Base-by-base conservation (phyloP, 1,140 invertebrate genomes). In the Adoxophyes honmai region DNA sequence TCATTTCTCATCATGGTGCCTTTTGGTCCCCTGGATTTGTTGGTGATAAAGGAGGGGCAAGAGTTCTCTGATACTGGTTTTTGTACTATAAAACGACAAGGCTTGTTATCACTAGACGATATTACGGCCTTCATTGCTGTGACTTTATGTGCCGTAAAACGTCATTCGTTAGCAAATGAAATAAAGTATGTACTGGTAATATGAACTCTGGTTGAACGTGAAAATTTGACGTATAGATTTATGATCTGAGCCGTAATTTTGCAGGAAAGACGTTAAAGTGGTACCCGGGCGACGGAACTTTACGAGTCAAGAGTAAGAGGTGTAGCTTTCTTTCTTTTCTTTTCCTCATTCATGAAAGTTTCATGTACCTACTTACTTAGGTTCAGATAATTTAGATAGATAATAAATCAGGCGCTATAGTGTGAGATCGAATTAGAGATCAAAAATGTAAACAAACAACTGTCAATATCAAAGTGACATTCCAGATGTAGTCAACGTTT, bases 31-130 rank as follows among this genome's bases (percentile, higher is more conserved):
- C 55, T 8, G 33, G 13, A n/a, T 18, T 16, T 38, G 21, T 42
- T 18, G 9, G 15, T 15, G 33, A 14, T 13, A 8, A 34, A 54
- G 18, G 55, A 56, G 51, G 13, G 55, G 34, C 34, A 35, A n/a
- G 34, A 59, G 35, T 61, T 59, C 34, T 18, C 21, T 0, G 9
- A 34, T 16, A 48, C 33, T 61, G 63, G 63, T 38, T 48, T 42
- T n/a, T 9, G 48, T 34, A 54, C 48, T 62, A 38, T 59, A 56
- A 57, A 62, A 66, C 51, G 57, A 57, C 55, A 60, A 57, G 53
- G 55, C 61, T 63, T 67, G 65, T 67, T 67, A 67, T 63, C 60
- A 67, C 60, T 60, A 61, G 55, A 60, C 55, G 55, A 60, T 59
- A 61, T 60, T 60, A 63, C 34, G 37, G 52, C 42, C 65, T 56